Evolutionary conservation across 92 coral and sea anemone species (phyloP).

Genomic region (Galaxea fascicularis): DNA sequence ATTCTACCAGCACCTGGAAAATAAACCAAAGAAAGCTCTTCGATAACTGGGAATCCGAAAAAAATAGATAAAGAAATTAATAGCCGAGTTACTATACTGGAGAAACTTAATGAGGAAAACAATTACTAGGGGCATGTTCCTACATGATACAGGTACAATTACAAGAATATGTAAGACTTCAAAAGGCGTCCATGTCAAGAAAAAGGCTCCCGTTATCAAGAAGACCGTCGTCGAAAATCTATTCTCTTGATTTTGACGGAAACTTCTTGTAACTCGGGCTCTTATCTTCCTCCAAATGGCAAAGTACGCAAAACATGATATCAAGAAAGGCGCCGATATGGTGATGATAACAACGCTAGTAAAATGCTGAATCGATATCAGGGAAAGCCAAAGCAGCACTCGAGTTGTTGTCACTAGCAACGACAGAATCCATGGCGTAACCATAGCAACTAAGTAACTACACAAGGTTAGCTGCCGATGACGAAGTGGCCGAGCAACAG

Average conservation of each 20-base stretch:
- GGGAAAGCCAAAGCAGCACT: neutral
- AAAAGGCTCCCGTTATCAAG: conserved; percentile 8
- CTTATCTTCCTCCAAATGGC: conserved; percentile 12
- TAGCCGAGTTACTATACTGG: conserved; percentile 15
- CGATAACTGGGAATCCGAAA: conserved; percentile 22
- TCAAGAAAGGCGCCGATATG: conserved; percentile 9
- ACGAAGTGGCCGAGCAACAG: conserved; percentile 58
- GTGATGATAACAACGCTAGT: neutral
- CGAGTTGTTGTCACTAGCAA: neutral
- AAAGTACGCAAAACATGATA: neutral
- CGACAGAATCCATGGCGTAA: conserved; percentile 58
- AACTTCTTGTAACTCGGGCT: neutral
- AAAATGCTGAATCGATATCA: neutral
- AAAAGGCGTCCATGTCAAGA: conserved; percentile 39
- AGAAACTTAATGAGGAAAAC: conserved; percentile 12
- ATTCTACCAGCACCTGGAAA: neutral
- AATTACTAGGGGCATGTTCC: neutral
- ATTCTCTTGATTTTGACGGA: conserved; percentile 8
- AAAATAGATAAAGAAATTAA: conserved; percentile 3
- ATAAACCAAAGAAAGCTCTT: conserved; percentile 1
- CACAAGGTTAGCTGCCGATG: conserved; percentile 28
- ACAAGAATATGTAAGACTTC: neutral
- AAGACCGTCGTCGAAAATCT: conserved; percentile 12
- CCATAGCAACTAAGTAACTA: conserved; percentile 34
- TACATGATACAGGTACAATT: neutral